Evolutionary conservation across 2,113 vertebrate genomes (phyloP).

Genomic region (Antechinus stuartii): DNA sequence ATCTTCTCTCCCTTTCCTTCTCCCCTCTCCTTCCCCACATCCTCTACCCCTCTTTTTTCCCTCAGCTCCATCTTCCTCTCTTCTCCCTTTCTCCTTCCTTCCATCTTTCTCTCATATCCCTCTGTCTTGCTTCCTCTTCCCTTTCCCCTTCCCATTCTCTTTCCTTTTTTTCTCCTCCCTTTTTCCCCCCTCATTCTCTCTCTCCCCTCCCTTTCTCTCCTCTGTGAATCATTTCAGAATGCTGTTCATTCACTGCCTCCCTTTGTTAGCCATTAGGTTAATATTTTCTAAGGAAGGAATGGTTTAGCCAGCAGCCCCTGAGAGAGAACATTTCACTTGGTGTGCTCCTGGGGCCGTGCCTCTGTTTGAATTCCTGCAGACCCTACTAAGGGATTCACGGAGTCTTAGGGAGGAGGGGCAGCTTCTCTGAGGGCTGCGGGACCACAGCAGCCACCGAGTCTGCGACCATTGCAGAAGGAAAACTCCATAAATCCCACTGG

Average conservation of each 20-base stretch:
- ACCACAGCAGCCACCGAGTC: not conserved
- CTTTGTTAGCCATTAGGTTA: not conserved
- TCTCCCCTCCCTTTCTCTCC: no score
- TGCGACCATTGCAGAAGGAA: not conserved
- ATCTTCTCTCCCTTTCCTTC: not conserved
- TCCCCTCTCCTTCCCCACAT: no score
- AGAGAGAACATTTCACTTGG: fast-evolving
- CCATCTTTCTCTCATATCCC: no score
- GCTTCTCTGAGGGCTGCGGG: not conserved
- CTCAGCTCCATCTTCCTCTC: not conserved
- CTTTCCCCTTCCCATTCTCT: no score
- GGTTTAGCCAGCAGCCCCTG: fast-evolving
- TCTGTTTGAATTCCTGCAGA: not conserved
- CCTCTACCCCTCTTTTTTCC: not conserved
- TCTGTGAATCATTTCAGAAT: not conserved
- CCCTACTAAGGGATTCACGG: no score
- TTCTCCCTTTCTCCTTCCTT: not conserved
- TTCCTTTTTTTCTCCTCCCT: fast-evolving
- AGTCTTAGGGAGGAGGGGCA: not conserved
- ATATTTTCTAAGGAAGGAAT: fast-evolving
- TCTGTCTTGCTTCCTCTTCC: no score
- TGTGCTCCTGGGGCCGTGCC: not conserved
- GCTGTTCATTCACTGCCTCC: fast-evolving
- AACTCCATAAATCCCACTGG: not conserved
- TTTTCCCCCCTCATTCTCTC: no score